Percentiles rank a stretch among this genome's conserved stretches.
These are phyloP conservation scores for Mimachlamys varia DNA, from an alignment of 2,888 invertebrate genomes.

Conservation along the genomic window DNA sequence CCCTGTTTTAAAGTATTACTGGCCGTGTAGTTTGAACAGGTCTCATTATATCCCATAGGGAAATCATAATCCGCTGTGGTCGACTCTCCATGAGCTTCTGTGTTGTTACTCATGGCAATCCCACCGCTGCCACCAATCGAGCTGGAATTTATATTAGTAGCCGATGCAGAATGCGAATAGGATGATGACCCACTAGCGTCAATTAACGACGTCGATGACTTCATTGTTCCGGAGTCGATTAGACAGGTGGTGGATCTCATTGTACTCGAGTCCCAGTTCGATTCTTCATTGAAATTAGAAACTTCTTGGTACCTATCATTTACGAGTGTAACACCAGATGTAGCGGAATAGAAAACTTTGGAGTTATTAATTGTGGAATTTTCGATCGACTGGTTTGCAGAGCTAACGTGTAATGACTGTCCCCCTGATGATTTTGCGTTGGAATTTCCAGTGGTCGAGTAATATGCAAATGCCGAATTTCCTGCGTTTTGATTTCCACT, in stretches of 20 bases:
- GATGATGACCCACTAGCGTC: slow-evolving; percentile 39
- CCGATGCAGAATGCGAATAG: slow-evolving; percentile 22
- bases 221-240: slow-evolving; percentile 71
- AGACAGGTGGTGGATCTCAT: slow-evolving; percentile 72
- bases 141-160: slow-evolving; percentile 44
- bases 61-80: slow-evolving; percentile 44
- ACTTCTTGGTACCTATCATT: slow-evolving; percentile 53
- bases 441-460: slow-evolving; percentile 55
- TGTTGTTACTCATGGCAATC: slow-evolving; percentile 14
- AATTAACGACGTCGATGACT: slow-evolving; percentile 64
- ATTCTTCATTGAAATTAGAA: slow-evolving; percentile 54
- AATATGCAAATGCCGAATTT: slow-evolving; percentile 59
- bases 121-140: slow-evolving; percentile 45
- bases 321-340: slow-evolving; percentile 59
- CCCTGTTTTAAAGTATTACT: background rate
- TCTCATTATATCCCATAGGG: slow-evolving; percentile 48
- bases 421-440: background rate
- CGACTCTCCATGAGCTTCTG: slow-evolving; percentile 40
- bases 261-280: slow-evolving; percentile 68
- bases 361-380: background rate
- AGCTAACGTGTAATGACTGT: background rate
- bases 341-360: slow-evolving; percentile 53
- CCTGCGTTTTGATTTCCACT: slow-evolving; percentile 55
- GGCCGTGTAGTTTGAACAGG: slow-evolving; percentile 60
- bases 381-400: background rate